Base-by-base conservation (phyloP, 2,113 vertebrate species). In the Tupaia tana region DNA sequence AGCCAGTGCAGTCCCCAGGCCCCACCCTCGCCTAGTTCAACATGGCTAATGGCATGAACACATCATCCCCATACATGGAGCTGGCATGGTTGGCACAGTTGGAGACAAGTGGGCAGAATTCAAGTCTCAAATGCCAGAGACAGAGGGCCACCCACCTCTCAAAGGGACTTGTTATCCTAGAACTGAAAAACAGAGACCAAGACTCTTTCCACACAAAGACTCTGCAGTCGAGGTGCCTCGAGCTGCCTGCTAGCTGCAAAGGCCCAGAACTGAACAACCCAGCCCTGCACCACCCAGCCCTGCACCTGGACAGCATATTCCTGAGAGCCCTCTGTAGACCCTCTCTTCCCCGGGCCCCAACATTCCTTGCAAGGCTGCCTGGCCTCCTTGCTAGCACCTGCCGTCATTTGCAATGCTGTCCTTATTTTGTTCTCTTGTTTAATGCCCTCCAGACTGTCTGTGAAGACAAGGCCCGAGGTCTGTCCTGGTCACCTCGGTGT, bases 91-190 rank as follows among this genome's bases (percentile, higher is more conserved):
- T 78, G 80, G 80, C 89, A 91, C 61, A 81, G 83, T 79, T 83
- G 11, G 31, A 58, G 31, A 34, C 86, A 86, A 73, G 52, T 71
- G 59, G 79, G 75, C 89, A 82, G 58, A 86, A 94, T 95, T 78
- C 66, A 84, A 22, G 25, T 67, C 73, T 93, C 86, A 80, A 89
- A 85, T 93, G 87, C 91, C 93, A 93, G 91, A 87, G 67, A 94
- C 91, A 83, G 89, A 91, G 67, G 63, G 77, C 84, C 15, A 1
- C 86, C 86, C 13, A 64, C 93, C 89, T 84, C 84, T 93, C 93
- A 80, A 91, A 93, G 93, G 84, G 87, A 85, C 80, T 91, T 85
- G 64, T 78, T 92, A 95, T 94, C 67, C 66, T 61, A 61, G 93
- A 89, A 87, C 52, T n/a, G 24, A 92, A 86, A 80, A 86, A 86